Percentiles rank a stretch among this genome's conserved stretches.
phyloP scores from a whole-genome alignment of 2,888 invertebrate species.

The Actias luna region DNA sequence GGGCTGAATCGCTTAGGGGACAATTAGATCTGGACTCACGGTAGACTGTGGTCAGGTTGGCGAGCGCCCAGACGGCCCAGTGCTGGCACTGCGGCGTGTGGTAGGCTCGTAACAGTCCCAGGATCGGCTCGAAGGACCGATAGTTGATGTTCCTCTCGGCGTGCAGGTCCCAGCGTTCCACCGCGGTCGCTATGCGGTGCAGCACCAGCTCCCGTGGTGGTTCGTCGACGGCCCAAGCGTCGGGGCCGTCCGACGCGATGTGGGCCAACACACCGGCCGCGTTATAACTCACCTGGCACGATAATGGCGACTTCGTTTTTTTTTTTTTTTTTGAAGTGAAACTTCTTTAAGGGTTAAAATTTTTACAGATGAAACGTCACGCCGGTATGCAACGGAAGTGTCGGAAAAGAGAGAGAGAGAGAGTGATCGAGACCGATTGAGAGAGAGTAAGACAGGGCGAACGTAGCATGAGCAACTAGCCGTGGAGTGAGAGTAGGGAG shows the following conservation, averaged over 20 bases:
- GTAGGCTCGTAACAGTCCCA: conserved; percentile 89
- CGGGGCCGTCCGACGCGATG: conserved; percentile 95
- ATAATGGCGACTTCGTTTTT: too few species aligned
- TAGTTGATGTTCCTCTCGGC: conserved; percentile 98
- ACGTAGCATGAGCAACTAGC: too few species aligned
- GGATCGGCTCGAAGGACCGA: conserved; percentile 94
- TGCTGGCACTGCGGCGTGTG: conserved; percentile 96
- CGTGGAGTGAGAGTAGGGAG: too few species aligned
- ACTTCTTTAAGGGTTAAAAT: too few species aligned
- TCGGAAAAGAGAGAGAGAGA: too few species aligned
- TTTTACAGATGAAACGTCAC: too few species aligned
- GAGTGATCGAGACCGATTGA: too few species aligned
- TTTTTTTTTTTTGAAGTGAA: too few species aligned
- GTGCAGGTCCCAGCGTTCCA: conserved; percentile 93
- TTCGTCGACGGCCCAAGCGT: conserved; percentile 88
- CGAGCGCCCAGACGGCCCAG: conserved; percentile 99
- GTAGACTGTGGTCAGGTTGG: conserved; percentile 96
- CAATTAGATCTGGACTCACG: too few species aligned
- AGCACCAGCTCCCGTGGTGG: conserved; percentile 89
- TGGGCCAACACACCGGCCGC: conserved; percentile 98
- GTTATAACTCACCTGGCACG: conserved; percentile 91
- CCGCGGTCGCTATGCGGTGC: conserved; percentile 88
- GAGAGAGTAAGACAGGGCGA: too few species aligned
- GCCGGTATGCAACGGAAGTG: too few species aligned
- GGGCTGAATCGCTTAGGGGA: too few species aligned